Percentiles rank a stretch among this genome's conserved stretches.
phyloP scores from a whole-genome alignment of 2,113 vertebrate species.

The Emydura subglobosa region DNA sequence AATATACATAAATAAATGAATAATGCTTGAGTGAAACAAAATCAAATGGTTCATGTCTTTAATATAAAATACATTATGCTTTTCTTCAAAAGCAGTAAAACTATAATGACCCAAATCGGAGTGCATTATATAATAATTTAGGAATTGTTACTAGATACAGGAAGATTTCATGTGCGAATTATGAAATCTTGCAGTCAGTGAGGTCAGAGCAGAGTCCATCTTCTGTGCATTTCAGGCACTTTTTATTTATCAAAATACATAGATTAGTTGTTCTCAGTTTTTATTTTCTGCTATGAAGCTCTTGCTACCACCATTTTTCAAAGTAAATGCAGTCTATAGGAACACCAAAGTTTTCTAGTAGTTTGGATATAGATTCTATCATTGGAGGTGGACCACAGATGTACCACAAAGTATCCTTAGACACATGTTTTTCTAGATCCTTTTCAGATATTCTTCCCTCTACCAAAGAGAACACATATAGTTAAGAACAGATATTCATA shows the following conservation, averaged over 20 bases:
- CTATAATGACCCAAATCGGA: not conserved
- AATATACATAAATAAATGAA: not conserved
- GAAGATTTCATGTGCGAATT: not conserved
- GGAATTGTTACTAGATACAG: not conserved
- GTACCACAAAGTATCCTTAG: conserved; percentile 89
- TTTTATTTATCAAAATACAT: not conserved
- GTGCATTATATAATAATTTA: conserved; percentile 35
- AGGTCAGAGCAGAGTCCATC: conserved; percentile 17
- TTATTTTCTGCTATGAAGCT: not conserved
- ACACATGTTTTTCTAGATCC: conserved; percentile 82
- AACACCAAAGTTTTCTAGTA: conserved; percentile 82
- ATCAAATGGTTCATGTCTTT: conserved; percentile 21
- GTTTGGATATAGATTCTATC: conserved; percentile 89
- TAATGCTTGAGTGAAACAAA: conserved; percentile 27
- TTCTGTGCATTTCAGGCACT: not conserved
- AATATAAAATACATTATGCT: conserved; percentile 41
- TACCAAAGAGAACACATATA: conserved; percentile 71
- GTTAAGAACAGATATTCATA: not conserved
- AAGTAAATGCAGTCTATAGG: conserved; percentile 86
- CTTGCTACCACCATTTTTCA: conserved; percentile 96
- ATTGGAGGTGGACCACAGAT: conserved; percentile 96
- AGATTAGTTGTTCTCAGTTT: not conserved
- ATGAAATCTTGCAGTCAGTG: conserved; percentile 7
- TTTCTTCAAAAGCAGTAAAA: conserved; percentile 6
- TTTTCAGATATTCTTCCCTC: conserved; percentile 88